phyloP scores from a whole-genome alignment of 2,888 invertebrate species.

The Aleiodes leptofemur region DNA sequence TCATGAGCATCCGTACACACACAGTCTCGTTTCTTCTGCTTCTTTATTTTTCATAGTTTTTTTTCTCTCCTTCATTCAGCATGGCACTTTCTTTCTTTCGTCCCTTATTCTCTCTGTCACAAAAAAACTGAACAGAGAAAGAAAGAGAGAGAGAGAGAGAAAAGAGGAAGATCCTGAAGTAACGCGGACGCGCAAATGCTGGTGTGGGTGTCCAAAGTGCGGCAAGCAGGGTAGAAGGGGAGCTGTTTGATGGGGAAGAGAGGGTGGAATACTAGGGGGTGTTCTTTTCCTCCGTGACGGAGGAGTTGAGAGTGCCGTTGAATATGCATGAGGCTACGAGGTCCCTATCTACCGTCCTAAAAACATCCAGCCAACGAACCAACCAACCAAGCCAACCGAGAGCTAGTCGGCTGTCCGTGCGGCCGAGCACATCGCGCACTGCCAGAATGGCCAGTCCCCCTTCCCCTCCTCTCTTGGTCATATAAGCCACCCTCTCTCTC shows the following conservation, averaged over 20 bases:
- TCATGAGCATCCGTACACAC: slow-evolving; percentile 30
- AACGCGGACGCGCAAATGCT: slow-evolving; percentile 21
- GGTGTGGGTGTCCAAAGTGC: slow-evolving; percentile 22
- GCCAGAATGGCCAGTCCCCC: slow-evolving; percentile 3
- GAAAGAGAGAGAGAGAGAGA: slow-evolving; percentile 53
- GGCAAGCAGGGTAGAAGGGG: slow-evolving; percentile 54
- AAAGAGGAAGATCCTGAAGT: slow-evolving; percentile 37
- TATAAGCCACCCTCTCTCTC: slow-evolving; percentile 33
- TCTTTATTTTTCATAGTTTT: slow-evolving; percentile 33
- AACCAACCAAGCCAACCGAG: slow-evolving; percentile 57
- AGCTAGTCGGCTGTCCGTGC: slow-evolving; percentile 61
- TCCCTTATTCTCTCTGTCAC: slow-evolving; percentile 66
- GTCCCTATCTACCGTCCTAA: slow-evolving; percentile 74
- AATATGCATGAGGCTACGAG: slow-evolving; percentile 74
- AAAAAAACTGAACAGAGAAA: slow-evolving; percentile 50
- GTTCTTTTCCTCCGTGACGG: slow-evolving; percentile 75
- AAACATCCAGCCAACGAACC: slow-evolving; percentile 70
- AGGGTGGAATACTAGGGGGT: slow-evolving; percentile 59
- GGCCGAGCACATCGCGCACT: slow-evolving; percentile 53
- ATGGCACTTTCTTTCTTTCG: slow-evolving; percentile 52
- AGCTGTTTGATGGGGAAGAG: slow-evolving; percentile 37
- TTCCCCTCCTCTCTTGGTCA: slow-evolving; percentile 43
- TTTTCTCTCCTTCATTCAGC: slow-evolving; percentile 53
- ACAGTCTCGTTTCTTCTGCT: background rate
- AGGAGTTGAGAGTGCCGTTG: slow-evolving; percentile 75